Evolutionary conservation across 2,888 invertebrate species (phyloP).

Genomic region (Andrena flavipes): DNA sequence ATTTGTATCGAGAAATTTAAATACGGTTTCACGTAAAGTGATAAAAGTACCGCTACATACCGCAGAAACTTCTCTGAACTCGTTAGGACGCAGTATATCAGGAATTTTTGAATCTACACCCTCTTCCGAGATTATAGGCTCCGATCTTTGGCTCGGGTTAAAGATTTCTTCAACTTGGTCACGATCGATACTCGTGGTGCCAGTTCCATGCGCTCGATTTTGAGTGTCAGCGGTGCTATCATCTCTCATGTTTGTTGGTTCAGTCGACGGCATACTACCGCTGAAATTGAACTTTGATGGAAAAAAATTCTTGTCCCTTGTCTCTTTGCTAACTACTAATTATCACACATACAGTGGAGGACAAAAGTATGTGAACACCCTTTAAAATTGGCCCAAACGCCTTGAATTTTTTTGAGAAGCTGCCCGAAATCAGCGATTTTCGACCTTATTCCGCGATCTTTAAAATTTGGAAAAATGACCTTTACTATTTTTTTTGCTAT

Average conservation of each 20-base stretch:
- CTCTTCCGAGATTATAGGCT: slow-evolving; percentile 78
- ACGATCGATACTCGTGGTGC: slow-evolving; percentile 15
- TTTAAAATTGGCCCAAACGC: too few species aligned
- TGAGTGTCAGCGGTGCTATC: neutral
- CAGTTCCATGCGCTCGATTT: neutral
- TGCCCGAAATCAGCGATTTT: too few species aligned
- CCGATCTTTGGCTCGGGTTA: slow-evolving; percentile 68
- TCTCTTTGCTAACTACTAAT: too few species aligned
- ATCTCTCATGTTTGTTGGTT: neutral
- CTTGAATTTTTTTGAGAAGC: too few species aligned
- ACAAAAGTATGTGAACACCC: too few species aligned
- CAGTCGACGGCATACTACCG: neutral
- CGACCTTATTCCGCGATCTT: too few species aligned
- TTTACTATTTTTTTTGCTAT: too few species aligned
- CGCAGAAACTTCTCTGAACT: slow-evolving; percentile 74
- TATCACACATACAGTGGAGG: too few species aligned
- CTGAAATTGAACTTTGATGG: slow-evolving; percentile 2
- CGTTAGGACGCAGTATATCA: slow-evolving; percentile 63
- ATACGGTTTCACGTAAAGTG: neutral
- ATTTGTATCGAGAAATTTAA: neutral
- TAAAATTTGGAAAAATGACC: too few species aligned
- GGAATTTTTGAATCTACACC: slow-evolving; percentile 72
- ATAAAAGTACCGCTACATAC: slow-evolving; percentile 52
- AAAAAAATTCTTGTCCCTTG: neutral
- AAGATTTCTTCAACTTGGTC: slow-evolving; percentile 78